Conservation (phyloP, 1,140 invertebrate genomes). For the Zaprionus camerounensis region DNA sequence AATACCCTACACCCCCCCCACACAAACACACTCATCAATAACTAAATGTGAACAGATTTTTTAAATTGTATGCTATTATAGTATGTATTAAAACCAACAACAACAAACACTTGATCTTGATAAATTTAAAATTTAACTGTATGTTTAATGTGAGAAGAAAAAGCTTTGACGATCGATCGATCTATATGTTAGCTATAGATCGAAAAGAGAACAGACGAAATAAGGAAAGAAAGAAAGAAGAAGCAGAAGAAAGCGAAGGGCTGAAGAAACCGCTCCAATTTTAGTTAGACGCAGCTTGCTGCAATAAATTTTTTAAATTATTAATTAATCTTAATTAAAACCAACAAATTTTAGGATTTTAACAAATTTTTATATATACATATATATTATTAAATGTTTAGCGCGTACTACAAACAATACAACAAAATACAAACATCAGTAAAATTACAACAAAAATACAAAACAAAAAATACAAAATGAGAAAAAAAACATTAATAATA, state of each 20-base stretch:
- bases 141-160: conserved; percentile 33
- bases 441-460: conserved; percentile 18
- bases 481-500: conserved; percentile 32
- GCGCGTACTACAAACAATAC: conserved; percentile 68
- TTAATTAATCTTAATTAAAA: conserved; percentile 83
- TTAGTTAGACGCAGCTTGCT: conserved; percentile 82
- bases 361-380: conserved; percentile 81
- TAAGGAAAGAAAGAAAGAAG: conserved; percentile 10
- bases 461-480: conserved; percentile 44
- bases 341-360: conserved; percentile 83
- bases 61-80: conserved; percentile 70
- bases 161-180: conserved; percentile 20
- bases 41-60: conserved; percentile 77
- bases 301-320: conserved; percentile 77
- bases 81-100: conserved; percentile 52
- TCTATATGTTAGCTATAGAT: not conserved
- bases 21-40: conserved; percentile 43
- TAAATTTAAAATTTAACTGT: conserved; percentile 77
- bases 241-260: conserved; percentile 34
- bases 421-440: conserved; percentile 25
- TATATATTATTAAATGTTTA: conserved; percentile 79
- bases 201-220: conserved; percentile 7
- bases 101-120: conserved; percentile 71
- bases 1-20: conserved; percentile 23
- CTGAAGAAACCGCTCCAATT: conserved; percentile 63